These are phyloP conservation scores for Julus scanicus DNA, from an alignment of 2,888 invertebrate species.

Conservation along the genomic window DNA sequence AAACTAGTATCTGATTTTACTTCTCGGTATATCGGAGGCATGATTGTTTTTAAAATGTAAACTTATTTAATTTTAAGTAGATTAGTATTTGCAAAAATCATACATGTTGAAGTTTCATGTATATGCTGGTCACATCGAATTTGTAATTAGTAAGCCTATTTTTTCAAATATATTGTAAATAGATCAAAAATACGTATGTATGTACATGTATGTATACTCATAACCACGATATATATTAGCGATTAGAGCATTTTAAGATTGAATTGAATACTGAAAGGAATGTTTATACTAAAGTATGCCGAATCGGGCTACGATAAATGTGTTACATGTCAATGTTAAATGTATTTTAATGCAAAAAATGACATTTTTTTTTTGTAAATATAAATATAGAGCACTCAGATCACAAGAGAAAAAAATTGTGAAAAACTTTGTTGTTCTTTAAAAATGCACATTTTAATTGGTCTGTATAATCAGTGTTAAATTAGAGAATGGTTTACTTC, in stretches of 20 bases:
- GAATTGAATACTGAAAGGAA: not conserved
- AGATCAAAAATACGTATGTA: not conserved
- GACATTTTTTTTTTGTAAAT: not conserved
- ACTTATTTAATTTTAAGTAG: too few relatives aligned
- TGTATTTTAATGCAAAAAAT: not conserved
- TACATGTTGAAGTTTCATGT: not conserved
- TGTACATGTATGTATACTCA: not conserved
- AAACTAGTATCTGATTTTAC: too few relatives aligned
- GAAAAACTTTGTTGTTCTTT: not conserved
- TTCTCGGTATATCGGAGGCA: too few relatives aligned
- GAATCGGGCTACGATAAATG: not conserved
- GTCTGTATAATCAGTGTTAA: not conserved
- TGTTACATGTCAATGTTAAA: not conserved
- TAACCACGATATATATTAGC: not conserved
- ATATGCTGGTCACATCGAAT: not conserved
- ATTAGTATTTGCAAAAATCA: too few relatives aligned
- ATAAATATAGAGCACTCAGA: not conserved
- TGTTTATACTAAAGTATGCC: not conserved
- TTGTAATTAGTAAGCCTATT: slow-evolving; percentile 20
- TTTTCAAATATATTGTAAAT: not conserved
- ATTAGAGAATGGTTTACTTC: not conserved
- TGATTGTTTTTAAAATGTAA: too few relatives aligned
- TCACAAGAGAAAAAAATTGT: not conserved
- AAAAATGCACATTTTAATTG: not conserved
- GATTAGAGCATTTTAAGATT: not conserved